Conservation (phyloP, 2,113 vertebrate genomes). For the Dipodomys spectabilis region DNA sequence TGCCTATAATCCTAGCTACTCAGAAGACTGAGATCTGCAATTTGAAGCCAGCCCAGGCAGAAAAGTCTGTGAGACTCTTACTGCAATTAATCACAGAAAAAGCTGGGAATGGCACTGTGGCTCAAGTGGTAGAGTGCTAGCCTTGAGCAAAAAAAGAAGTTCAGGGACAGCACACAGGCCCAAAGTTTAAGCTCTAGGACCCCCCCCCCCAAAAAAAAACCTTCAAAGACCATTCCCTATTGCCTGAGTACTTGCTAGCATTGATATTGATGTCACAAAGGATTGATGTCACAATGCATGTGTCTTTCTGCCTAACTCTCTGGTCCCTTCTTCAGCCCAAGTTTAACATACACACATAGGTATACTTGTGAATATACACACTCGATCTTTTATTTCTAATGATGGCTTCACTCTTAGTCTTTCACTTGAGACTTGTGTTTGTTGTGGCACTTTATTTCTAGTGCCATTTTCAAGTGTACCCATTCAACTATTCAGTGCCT, state of each 20-base stretch:
- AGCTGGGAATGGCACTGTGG: too few relatives aligned
- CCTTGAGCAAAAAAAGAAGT: too few relatives aligned
- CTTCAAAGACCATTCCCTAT: background rate
- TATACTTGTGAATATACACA: too few relatives aligned
- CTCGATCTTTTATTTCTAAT: background rate
- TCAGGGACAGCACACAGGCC: too few relatives aligned
- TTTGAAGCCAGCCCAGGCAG: too few relatives aligned
- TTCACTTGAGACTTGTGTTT: background rate
- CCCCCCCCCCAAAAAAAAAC: too few relatives aligned
- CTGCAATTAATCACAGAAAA: too few relatives aligned
- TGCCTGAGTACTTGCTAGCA: background rate
- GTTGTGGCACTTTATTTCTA: slow-evolving; percentile 1
- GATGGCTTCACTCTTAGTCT: background rate
- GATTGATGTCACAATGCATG: background rate
- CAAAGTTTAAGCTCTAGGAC: too few relatives aligned
- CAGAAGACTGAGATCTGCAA: too few relatives aligned
- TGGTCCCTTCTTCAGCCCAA: background rate
- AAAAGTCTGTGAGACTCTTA: too few relatives aligned
- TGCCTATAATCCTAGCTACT: too few relatives aligned
- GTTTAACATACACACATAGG: background rate
- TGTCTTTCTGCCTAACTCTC: background rate
- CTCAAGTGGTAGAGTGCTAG: too few relatives aligned
- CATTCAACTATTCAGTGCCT: background rate
- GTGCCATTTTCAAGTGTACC: background rate
- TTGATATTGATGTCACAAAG: background rate